These are phyloP conservation scores for Ceryle rudis DNA, from an alignment of 2,797 vertebrate genomes.

Conservation along the genomic window DNA sequence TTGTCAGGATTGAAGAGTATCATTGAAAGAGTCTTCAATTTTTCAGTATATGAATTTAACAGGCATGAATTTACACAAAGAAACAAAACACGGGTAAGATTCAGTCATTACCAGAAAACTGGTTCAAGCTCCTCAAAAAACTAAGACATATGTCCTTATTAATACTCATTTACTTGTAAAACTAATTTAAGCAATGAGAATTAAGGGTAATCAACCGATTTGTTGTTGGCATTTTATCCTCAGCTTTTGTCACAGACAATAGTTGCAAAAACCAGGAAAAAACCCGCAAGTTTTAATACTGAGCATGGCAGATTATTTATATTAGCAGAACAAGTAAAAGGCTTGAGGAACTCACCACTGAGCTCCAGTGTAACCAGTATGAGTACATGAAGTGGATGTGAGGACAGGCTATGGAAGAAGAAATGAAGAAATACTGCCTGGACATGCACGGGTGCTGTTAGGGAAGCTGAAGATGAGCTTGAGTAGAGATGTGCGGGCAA, in stretches of 20 bases:
- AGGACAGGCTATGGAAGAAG: not conserved
- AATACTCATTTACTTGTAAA: not conserved
- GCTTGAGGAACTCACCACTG: not conserved
- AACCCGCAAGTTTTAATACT: not conserved
- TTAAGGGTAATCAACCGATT: not conserved
- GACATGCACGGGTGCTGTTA: not conserved
- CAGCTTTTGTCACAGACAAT: not conserved
- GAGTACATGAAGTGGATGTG: rapidly evolving
- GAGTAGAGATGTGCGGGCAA: not conserved
- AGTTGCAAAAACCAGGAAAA: not conserved
- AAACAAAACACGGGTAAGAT: not conserved
- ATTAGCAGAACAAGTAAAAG: not conserved
- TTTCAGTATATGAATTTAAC: not conserved
- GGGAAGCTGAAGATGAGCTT: not conserved
- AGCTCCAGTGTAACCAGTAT: not conserved
- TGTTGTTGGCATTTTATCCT: not conserved
- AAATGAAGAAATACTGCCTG: not conserved
- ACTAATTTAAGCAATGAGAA: not conserved
- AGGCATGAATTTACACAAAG: not conserved
- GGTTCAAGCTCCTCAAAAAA: not conserved
- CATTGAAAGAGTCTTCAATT: not conserved
- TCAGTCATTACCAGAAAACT: not conserved
- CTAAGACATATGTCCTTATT: not conserved
- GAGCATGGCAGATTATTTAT: not conserved
- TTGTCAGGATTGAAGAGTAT: not conserved